These are phyloP conservation scores for Micromys minutus DNA, from an alignment of 2,113 vertebrate genomes.

Conservation along the genomic window DNA sequence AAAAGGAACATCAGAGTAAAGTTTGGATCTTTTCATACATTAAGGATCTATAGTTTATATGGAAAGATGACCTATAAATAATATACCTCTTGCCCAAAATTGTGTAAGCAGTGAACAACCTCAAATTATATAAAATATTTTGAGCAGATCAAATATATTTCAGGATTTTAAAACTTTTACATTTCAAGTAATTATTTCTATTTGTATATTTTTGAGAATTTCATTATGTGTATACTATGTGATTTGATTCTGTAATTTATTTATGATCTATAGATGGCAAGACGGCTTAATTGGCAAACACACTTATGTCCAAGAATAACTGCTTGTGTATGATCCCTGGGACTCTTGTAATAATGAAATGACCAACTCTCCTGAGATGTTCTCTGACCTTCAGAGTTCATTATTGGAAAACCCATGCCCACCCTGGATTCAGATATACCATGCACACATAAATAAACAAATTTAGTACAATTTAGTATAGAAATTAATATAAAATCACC, in stretches of 20 bases:
- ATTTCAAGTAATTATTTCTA: neutral
- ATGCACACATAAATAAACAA: neutral
- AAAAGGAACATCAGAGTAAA: conserved; percentile 14
- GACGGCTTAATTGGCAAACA: neutral
- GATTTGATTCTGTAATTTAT: neutral
- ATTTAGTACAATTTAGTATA: neutral
- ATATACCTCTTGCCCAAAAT: conserved; percentile 1
- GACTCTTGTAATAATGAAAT: neutral
- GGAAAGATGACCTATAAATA: conserved; percentile 9
- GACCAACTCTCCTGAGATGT: neutral
- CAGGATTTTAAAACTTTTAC: conserved; percentile 54
- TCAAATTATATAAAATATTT: conserved; percentile 30
- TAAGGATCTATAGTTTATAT: conserved; percentile 7
- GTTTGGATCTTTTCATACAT: conserved; percentile 29
- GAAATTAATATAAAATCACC: conserved; percentile 4
- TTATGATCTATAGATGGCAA: neutral
- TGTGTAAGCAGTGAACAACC: neutral
- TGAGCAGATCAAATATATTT: neutral
- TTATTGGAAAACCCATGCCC: neutral
- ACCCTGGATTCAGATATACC: neutral
- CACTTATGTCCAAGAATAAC: neutral
- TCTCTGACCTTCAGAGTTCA: neutral
- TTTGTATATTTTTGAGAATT: neutral
- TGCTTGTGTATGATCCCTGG: neutral
- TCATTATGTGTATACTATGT: neutral